Evolutionary conservation across 2,113 vertebrate genomes (phyloP).

Genomic region (Corapipo altera): DNA sequence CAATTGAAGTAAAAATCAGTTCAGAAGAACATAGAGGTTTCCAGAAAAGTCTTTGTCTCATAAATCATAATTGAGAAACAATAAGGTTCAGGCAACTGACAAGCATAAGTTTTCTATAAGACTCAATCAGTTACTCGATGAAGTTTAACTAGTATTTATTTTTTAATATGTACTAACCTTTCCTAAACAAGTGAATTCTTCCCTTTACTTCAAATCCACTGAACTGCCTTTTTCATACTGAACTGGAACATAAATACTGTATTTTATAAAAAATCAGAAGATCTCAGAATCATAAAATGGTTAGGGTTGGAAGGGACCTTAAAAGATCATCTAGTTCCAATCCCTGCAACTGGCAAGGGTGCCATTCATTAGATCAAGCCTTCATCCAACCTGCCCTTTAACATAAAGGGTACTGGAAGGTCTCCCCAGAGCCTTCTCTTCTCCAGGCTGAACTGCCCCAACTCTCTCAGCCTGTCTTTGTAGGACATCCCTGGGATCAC

Average conservation of each 20-base stretch:
- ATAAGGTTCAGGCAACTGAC: neutral
- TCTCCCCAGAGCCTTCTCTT: neutral
- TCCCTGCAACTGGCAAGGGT: neutral
- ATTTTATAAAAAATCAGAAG: neutral
- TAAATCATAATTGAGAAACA: neutral
- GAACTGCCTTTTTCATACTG: neutral
- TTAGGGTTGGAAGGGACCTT: neutral
- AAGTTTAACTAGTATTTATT: neutral
- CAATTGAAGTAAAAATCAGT: neutral
- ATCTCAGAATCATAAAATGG: neutral
- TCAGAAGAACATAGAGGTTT: neutral
- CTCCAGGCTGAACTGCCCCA: neutral
- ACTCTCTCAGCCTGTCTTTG: neutral
- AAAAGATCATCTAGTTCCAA: neutral
- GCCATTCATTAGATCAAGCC: neutral
- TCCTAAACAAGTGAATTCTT: neutral
- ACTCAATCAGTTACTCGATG: neutral
- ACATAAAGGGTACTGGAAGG: neutral
- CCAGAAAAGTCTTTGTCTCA: neutral
- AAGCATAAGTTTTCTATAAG: neutral
- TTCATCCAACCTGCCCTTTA: neutral
- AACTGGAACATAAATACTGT: neutral
- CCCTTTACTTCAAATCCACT: neutral
- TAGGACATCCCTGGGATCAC: accelerated
- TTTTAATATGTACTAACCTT: neutral